Evolutionary conservation across 2,113 vertebrate species (phyloP).

Genomic region (Desmodus rotundus): DNA sequence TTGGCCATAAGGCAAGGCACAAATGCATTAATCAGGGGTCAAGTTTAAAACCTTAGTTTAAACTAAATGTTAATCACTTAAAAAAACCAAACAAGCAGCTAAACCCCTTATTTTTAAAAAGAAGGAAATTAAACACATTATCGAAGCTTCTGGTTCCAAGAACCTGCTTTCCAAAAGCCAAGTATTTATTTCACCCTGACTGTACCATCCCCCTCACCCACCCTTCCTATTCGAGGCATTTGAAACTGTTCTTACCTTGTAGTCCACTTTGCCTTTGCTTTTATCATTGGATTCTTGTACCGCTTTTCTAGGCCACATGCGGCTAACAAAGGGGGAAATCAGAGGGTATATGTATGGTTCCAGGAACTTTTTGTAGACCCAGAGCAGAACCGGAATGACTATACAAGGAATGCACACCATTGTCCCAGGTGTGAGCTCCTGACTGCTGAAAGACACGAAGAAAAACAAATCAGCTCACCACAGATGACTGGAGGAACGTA

Average conservation of each 20-base stretch:
- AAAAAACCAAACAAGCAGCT: not conserved
- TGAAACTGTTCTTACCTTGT: conserved; percentile 79
- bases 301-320: conserved; percentile 85
- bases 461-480: not conserved
- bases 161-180: not conserved
- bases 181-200: not conserved
- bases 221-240: not conserved
- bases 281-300: conserved; percentile 70
- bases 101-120: not conserved
- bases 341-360: conserved; percentile 93
- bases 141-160: not conserved
- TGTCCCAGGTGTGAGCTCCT: not conserved
- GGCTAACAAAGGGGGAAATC: conserved; percentile 88
- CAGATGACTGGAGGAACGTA: not conserved
- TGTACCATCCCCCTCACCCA: not conserved
- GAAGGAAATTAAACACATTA: not conserved
- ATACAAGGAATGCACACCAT: conserved; percentile 99
- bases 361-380: conserved; percentile 97
- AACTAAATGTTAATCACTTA: not conserved
- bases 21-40: not conserved
- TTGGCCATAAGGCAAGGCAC: not conserved
- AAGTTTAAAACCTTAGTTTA: conserved; percentile 18
- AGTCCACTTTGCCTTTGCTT: conserved; percentile 59
- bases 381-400: conserved; percentile 94
- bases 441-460: not conserved